phyloP scores from a whole-genome alignment of 2,797 vertebrate genomes.

The Sebastes trivittatus region DNA sequence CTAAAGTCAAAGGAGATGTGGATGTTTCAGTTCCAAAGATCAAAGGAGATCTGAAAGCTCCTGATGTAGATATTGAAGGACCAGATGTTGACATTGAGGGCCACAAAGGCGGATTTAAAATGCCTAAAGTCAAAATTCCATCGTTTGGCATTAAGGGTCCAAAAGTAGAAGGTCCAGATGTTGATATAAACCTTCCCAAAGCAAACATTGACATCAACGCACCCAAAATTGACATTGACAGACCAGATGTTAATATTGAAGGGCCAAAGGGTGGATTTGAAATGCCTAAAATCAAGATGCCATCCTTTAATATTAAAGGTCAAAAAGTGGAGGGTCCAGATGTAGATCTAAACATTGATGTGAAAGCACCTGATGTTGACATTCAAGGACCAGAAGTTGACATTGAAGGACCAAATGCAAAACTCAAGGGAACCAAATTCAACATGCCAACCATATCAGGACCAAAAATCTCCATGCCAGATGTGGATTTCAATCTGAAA shows the following conservation, averaged over 20 bases:
- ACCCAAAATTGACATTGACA: constrained; percentile 4
- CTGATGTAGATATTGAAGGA: constrained; percentile 14
- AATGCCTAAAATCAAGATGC: too few species aligned
- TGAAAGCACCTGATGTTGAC: neutral
- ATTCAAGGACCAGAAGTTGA: constrained; percentile 8
- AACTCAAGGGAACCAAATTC: constrained; percentile 13
- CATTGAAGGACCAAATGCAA: neutral
- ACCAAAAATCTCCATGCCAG: neutral
- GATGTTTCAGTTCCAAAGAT: constrained; percentile 19
- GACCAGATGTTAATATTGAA: neutral
- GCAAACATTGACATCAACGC: neutral
- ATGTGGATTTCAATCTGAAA: neutral
- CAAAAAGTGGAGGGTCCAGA: too few species aligned
- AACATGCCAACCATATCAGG: neutral
- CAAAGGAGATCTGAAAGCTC: constrained; percentile 5
- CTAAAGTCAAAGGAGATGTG: neutral
- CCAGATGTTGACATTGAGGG: constrained; percentile 32
- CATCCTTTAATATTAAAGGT: too few species aligned
- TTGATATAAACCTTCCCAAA: neutral
- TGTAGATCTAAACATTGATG: too few species aligned
- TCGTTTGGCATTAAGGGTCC: neutral
- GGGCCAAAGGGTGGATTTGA: neutral
- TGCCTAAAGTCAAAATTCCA: neutral
- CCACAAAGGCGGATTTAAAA: neutral
- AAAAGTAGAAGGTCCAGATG: neutral